A percentile compares a stretch with the other conserved stretches of the same genome.
Evolutionary conservation across 2,888 invertebrate species (phyloP).

Genomic region (Strigamia transsilvanica): DNA sequence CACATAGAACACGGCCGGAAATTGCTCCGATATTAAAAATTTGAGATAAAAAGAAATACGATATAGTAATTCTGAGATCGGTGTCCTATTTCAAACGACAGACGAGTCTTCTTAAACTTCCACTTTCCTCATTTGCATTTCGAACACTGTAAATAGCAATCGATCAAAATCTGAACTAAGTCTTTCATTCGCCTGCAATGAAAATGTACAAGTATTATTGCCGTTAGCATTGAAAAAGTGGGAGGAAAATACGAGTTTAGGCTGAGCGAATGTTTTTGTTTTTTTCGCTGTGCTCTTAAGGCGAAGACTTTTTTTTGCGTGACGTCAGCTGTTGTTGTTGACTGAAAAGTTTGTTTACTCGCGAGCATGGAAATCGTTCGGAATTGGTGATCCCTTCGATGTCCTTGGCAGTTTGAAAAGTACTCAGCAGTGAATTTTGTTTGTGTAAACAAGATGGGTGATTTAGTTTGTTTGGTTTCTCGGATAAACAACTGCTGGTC

Average conservation of each 20-base stretch:
- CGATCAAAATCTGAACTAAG: background rate
- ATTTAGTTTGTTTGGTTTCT: constrained; percentile 33
- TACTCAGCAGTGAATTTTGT: constrained; percentile 47
- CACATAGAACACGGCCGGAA: background rate
- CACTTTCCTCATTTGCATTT: constrained; percentile 7
- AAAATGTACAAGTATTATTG: background rate
- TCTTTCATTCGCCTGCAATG: background rate
- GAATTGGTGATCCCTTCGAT: constrained; percentile 1
- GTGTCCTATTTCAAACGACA: constrained; percentile 1
- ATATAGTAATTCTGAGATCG: background rate
- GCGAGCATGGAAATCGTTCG: background rate
- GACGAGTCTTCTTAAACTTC: background rate
- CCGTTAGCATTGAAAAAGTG: background rate
- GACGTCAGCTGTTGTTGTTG: constrained; percentile 45
- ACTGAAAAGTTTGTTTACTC: constrained; percentile 41
- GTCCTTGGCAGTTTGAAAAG: constrained; percentile 38
- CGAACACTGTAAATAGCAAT: constrained; percentile 13
- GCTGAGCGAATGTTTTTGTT: background rate
- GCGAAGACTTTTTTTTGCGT: background rate
- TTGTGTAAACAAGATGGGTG: constrained; percentile 33
- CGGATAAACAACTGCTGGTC: constrained; percentile 15
- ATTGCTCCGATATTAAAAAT: background rate
- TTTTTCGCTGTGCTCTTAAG: background rate
- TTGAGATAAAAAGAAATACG: background rate
- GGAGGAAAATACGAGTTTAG: background rate